phyloP scores from a whole-genome alignment of 1,140 invertebrate species.

The Nymphalis io region DNA sequence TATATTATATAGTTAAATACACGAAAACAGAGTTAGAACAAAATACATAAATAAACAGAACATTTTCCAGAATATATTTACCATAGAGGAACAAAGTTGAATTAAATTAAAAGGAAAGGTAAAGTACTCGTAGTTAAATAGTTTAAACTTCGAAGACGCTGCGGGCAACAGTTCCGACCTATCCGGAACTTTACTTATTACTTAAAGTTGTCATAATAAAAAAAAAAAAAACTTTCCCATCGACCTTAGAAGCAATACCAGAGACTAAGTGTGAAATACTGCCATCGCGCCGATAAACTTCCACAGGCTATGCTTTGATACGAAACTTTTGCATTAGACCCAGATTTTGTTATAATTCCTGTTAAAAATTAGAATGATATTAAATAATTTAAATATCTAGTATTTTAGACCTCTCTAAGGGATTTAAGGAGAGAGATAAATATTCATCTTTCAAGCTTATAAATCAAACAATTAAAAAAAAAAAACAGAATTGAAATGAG shows the following conservation, averaged over 20 bases:
- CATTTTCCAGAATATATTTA: neutral
- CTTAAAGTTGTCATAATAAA: neutral
- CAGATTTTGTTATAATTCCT: too few relatives aligned
- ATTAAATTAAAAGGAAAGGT: conserved; percentile 9
- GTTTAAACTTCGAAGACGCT: conserved; percentile 10
- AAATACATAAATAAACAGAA: neutral
- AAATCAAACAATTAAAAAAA: too few relatives aligned
- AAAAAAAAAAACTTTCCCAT: neutral
- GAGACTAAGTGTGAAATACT: neutral
- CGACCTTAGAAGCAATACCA: too few relatives aligned
- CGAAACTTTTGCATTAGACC: neutral
- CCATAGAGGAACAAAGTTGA: neutral
- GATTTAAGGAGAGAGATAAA: too few relatives aligned
- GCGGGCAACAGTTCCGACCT: neutral
- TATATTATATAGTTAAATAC: too few relatives aligned
- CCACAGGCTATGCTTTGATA: neutral
- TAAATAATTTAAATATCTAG: too few relatives aligned
- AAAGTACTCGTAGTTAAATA: neutral
- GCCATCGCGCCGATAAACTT: too few relatives aligned
- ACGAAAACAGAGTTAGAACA: neutral
- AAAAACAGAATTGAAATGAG: too few relatives aligned
- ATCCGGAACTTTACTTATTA: conserved; percentile 3
- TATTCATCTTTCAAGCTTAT: too few relatives aligned
- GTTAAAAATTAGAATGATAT: too few relatives aligned
- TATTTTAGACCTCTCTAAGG: too few relatives aligned